Base-by-base conservation (phyloP, 2,113 vertebrate species). In the Centrocercus urophasianus region DNA sequence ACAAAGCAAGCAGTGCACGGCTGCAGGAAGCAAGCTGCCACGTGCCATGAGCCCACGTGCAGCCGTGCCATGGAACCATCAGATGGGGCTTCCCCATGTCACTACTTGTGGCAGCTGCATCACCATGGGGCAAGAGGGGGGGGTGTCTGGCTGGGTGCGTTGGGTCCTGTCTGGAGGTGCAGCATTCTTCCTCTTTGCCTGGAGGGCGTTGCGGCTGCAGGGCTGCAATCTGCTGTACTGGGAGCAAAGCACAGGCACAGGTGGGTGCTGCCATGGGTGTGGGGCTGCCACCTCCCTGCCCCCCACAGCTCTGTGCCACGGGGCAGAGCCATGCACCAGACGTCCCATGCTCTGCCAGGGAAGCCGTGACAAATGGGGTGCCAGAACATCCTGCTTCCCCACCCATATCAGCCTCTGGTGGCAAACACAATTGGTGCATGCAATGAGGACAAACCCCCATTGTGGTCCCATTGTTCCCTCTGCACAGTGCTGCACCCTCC, bases 1-100 rank as follows among this genome's bases (percentile, higher is more conserved):
- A 66, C 91, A 93, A 94, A 93, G 94, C 94, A 94, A 86, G 57
- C 34, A 78, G 90, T 90, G 64, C 80, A 90, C 94, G 86, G 93
- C 61, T 45, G 88, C 36, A 17, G 61, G 61, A 40, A 64, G 8
- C 25, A 10, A 28, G 61, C 61, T 18, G 6, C 36, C 38, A 36
- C 25, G 61, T 64, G 61, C 61, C 6, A 28, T 10, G 25, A 63
- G 36, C 61, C 61, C 61, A 64, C 36, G 61, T 64, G 61, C 6
- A 4, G 61, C 36, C 7, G 15, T 36, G 47, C 45, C 50, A 32
- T 48, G 27, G 38, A 56, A 4, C 66, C 64, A 8, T 18, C 25
- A 32, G 24, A 5, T n/a, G 3, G 88, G 86, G 52, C n/a, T 32
- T 13, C 52, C 78, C 69, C 77, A 0, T 19, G 6, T 27, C 60